Base-by-base conservation (phyloP, 2,113 vertebrate species). In the Anhinga rufa region DNA sequence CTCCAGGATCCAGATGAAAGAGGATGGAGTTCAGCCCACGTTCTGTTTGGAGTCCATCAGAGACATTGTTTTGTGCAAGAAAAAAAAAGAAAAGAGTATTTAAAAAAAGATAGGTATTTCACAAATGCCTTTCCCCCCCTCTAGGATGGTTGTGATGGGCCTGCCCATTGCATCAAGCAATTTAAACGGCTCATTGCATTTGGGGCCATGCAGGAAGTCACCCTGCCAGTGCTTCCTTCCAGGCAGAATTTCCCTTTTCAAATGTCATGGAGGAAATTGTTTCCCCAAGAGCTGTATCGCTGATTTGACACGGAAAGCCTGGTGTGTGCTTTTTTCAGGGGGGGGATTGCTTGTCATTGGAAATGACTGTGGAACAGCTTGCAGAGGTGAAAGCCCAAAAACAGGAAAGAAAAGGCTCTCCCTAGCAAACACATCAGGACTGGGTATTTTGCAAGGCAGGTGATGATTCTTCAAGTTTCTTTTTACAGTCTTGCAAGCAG, bases 11-110 rank as follows among this genome's bases (percentile, higher is more conserved):
- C 81, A 70, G 31, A 31, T 7, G 70, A 78, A 81, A 75, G 57
- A 48, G 72, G 65, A 75, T 9, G 9, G 57, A 76, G 40, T 25
- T 81, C 38, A 38, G 69, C 61, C 83, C 72, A 66, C 5, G 0
- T 26, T 78, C 38, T 82, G 38, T 57, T 82, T n/a, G 16, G 54
- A 69, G 71, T 32, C 83, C 80, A 76, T 36, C 61, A 70, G 28
- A 68, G 68, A 62, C 31, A 5, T 13, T 0, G 0, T 52, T 81
- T 52, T 12, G 22, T 16, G 1, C 0, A 6, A 90, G 40, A 11
- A 25, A 55, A 19, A 19, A 38, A 64, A 26, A 34, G 14, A 24
- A 40, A 60, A 54, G 5, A 3, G 1, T 7, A 10, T 60, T 77
- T 71, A 4, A 26, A 72, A 92, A 44, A 54, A 22, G 6, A 10